Percentiles rank a stretch among this genome's conserved stretches.
phyloP scores from a whole-genome alignment of 1,140 invertebrate species.

The Tribolium madens region DNA sequence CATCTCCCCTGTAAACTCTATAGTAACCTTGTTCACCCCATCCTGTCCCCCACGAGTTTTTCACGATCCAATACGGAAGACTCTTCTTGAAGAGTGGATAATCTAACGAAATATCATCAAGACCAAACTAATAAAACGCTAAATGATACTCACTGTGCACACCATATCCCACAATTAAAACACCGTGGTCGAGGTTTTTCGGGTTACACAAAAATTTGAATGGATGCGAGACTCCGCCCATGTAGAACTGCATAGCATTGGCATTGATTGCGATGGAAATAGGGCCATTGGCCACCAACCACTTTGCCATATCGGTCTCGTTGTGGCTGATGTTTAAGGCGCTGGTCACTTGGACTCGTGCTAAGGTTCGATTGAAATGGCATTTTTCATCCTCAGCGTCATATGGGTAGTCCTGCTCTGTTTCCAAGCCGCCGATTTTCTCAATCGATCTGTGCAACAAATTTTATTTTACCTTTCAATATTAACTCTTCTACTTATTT shows the following conservation, averaged over 20 bases:
- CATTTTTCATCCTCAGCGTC: conserved; percentile 86
- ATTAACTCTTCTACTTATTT: too few species aligned
- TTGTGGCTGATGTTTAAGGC: conserved; percentile 91
- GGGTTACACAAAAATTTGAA: conserved; percentile 89
- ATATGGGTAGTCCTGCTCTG: conserved; percentile 94
- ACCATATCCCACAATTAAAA: conserved; percentile 93
- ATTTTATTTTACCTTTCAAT: too few species aligned
- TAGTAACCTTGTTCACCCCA: conserved; percentile 97
- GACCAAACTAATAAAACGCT: background rate
- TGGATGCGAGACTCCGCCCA: conserved; percentile 97
- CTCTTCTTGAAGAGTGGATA: conserved; percentile 85
- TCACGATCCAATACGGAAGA: conserved; percentile 92
- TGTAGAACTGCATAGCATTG: conserved; percentile 98
- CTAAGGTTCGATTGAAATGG: conserved; percentile 76
- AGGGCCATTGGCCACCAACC: conserved; percentile 92
- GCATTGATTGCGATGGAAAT: conserved; percentile 98
- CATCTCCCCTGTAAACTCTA: conserved; percentile 92
- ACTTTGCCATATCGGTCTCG: conserved; percentile 94
- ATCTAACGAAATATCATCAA: conserved; percentile 67
- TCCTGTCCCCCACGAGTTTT: conserved; percentile 90
- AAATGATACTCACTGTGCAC: conserved; percentile 73
- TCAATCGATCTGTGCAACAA: conserved; percentile 78
- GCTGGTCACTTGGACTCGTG: conserved; percentile 81
- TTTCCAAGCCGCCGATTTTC: conserved; percentile 90
- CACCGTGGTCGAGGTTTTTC: conserved; percentile 87